These are phyloP conservation scores for Cotesia chilonis DNA, from an alignment of 1,140 invertebrate genomes.

Conservation along the genomic window DNA sequence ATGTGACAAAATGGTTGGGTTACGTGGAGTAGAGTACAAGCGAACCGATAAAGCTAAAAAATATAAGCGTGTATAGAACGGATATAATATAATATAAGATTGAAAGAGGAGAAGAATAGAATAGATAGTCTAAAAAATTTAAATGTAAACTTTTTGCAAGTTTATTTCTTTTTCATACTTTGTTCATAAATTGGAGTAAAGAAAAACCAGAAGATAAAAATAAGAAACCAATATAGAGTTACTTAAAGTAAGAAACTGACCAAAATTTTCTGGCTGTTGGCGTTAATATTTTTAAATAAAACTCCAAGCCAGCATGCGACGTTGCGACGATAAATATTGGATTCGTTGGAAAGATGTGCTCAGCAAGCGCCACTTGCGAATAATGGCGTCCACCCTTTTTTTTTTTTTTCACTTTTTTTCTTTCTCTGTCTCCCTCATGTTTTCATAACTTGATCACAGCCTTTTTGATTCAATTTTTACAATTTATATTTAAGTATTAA, in stretches of 20 bases:
- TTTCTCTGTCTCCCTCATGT: constrained; percentile 1
- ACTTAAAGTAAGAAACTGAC: constrained; percentile 17
- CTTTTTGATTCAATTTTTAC: not conserved
- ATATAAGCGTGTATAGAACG: constrained; percentile 2
- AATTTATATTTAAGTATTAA: not conserved
- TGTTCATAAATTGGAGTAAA: not conserved
- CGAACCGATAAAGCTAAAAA: constrained; percentile 4
- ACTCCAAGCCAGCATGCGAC: constrained; percentile 27
- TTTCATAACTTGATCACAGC: not conserved
- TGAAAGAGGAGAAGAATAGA: not conserved
- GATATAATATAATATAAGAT: constrained; percentile 37
- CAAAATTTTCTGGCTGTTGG: constrained; percentile 42
- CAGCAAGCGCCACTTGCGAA: constrained; percentile 55
- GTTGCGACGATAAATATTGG: constrained; percentile 53
- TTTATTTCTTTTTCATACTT: not conserved
- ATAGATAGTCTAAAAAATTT: not conserved
- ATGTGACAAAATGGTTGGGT: constrained; percentile 37
- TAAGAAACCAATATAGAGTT: not conserved
- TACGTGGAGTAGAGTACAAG: constrained; percentile 37
- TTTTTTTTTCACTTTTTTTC: constrained; percentile 1
- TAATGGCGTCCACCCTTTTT: constrained; percentile 47
- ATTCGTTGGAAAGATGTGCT: constrained; percentile 48
- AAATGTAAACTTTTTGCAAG: not conserved
- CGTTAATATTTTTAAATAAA: constrained; percentile 58
- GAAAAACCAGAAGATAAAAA: not conserved